phyloP scores from a whole-genome alignment of 2,888 invertebrate genomes.

The Blastobasis lacticolella region DNA sequence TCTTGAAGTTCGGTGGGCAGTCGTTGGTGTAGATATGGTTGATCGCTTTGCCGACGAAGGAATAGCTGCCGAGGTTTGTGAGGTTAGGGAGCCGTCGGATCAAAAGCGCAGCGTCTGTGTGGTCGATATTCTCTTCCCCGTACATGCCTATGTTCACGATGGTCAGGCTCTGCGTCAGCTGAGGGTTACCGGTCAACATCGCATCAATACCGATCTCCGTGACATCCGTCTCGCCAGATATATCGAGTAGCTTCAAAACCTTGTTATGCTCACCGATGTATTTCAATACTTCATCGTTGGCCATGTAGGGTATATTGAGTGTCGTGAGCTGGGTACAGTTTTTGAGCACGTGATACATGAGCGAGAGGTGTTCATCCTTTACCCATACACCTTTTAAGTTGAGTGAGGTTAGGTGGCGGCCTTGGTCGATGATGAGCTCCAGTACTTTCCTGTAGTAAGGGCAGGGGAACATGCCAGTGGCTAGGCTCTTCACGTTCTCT shows the following conservation, averaged over 20 bases:
- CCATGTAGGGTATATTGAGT: constrained; percentile 80
- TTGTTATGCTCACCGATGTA: constrained; percentile 72
- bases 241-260: constrained; percentile 75
- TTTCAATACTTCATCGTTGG: constrained; percentile 79
- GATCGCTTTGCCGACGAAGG: constrained; percentile 78
- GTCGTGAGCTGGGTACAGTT: constrained; percentile 75
- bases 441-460: constrained; percentile 81
- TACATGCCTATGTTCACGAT: constrained; percentile 80
- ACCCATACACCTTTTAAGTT: constrained; percentile 84
- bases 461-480: constrained; percentile 81
- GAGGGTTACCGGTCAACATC: constrained; percentile 68
- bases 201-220: constrained; percentile 77
- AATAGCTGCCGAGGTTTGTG: constrained; percentile 78
- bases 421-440: constrained; percentile 77
- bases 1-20: constrained; percentile 67
- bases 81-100: constrained; percentile 78
- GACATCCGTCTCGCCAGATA: constrained; percentile 81
- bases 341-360: constrained; percentile 75
- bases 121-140: constrained; percentile 80
- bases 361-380: constrained; percentile 78
- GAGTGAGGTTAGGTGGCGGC: constrained; percentile 75
- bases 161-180: constrained; percentile 69
- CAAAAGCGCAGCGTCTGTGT: constrained; percentile 77
- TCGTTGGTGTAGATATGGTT: constrained; percentile 71
- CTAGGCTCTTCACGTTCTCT: constrained; percentile 77